Evolutionary conservation across 2,113 vertebrate species (phyloP).

Genomic region (Cathartes aura): DNA sequence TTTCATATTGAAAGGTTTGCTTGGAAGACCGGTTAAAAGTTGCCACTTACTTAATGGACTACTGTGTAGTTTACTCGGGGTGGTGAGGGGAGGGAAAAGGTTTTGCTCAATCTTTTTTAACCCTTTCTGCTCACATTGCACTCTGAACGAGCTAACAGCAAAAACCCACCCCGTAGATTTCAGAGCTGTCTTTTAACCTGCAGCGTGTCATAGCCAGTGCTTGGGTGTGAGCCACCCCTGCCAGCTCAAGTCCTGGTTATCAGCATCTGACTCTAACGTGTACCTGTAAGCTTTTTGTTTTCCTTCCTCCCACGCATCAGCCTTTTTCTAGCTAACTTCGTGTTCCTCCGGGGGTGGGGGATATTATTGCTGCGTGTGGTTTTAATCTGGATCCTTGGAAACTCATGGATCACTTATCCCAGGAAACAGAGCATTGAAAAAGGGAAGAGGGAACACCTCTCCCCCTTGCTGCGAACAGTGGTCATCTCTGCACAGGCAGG

Average conservation of each 20-base stretch:
- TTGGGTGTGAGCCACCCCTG: neutral
- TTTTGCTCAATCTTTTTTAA: neutral
- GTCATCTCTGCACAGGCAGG: neutral
- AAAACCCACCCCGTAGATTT: fast-evolving
- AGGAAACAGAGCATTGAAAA: neutral
- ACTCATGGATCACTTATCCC: fast-evolving
- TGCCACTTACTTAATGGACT: neutral
- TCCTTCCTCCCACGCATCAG: neutral
- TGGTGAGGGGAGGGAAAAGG: neutral
- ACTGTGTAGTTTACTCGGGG: neutral
- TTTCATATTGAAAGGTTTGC: neutral
- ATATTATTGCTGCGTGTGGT: neutral
- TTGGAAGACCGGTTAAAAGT: neutral
- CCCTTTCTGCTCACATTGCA: neutral
- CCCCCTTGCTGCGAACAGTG: neutral
- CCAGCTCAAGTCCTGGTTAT: neutral
- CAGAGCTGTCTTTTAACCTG: neutral
- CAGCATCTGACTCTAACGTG: fast-evolving
- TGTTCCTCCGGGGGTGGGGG: neutral
- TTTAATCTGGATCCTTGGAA: neutral
- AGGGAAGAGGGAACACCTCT: neutral
- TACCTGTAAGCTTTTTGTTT: neutral
- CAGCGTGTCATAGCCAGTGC: fast-evolving
- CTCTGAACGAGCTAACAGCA: neutral
- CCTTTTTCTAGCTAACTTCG: neutral